Conservation (phyloP, 2,113 vertebrate species). For the Calypte anna region DNA sequence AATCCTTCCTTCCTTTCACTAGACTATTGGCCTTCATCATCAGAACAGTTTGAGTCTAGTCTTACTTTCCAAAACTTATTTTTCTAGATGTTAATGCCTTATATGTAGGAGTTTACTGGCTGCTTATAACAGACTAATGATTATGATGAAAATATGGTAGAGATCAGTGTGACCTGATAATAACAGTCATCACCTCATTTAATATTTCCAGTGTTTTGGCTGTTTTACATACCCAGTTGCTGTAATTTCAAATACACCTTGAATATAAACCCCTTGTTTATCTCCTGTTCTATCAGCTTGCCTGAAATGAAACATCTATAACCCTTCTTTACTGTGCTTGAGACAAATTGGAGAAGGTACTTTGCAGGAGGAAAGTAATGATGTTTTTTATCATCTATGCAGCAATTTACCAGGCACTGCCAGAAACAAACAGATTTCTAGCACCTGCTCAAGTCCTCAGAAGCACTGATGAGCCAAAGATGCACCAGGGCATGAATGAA, state of each 20-base stretch:
- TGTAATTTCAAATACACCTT: background rate
- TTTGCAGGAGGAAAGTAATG: background rate
- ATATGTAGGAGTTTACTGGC: background rate
- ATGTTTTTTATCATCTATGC: background rate
- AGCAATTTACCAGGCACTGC: background rate
- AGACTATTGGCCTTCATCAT: no score
- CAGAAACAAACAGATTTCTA: background rate
- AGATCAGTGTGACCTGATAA: background rate
- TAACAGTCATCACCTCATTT: background rate
- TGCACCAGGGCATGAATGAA: constrained; percentile 5
- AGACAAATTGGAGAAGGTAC: background rate
- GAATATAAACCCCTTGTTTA: background rate
- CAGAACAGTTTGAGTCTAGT: background rate
- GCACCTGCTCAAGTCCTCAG: constrained; percentile 55
- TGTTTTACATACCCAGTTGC: background rate
- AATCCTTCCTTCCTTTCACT: background rate
- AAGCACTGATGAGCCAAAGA: constrained; percentile 35
- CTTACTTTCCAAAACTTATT: background rate
- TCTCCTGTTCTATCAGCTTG: background rate
- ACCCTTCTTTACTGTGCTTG: background rate
- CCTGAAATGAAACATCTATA: background rate
- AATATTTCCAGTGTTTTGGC: background rate
- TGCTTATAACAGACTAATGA: background rate
- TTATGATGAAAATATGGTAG: background rate
- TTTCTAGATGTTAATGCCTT: background rate